Evolutionary conservation across 2,888 invertebrate genomes (phyloP).

Genomic region (Nephrotoma flavescens): DNA sequence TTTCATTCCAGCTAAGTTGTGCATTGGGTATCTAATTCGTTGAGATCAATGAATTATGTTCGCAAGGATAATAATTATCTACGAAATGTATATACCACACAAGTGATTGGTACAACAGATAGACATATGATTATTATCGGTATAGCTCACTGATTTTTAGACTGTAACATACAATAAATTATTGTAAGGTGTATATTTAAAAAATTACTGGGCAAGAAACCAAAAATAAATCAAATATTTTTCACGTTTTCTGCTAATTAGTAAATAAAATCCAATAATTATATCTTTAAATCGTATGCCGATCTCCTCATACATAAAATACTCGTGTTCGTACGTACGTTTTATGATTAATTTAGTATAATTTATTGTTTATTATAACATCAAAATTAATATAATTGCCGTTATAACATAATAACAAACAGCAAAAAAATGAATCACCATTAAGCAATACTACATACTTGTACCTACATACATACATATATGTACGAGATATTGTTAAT

Average conservation of each 20-base stretch:
- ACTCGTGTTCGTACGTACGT: background rate
- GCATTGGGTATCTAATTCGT: too few species aligned
- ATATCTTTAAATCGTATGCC: background rate
- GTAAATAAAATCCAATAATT: background rate
- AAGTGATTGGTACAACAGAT: background rate
- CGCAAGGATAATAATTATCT: too few species aligned
- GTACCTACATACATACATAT: too few species aligned
- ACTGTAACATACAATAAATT: background rate
- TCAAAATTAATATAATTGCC: background rate
- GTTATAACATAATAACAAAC: background rate
- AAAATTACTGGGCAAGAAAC: background rate
- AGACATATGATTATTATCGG: background rate
- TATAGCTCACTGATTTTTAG: background rate
- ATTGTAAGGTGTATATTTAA: background rate
- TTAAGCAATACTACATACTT: background rate
- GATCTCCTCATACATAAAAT: background rate
- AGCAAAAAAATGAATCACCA: background rate
- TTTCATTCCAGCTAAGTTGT: too few species aligned
- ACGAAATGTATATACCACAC: too few species aligned
- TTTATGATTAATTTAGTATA: background rate
- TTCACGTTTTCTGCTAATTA: background rate
- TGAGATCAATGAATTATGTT: too few species aligned
- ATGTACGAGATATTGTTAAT: background rate
- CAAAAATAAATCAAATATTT: background rate
- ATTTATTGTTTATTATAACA: background rate